Base-by-base conservation (phyloP, 2,888 invertebrate species). In the Thyatira batis region DNA sequence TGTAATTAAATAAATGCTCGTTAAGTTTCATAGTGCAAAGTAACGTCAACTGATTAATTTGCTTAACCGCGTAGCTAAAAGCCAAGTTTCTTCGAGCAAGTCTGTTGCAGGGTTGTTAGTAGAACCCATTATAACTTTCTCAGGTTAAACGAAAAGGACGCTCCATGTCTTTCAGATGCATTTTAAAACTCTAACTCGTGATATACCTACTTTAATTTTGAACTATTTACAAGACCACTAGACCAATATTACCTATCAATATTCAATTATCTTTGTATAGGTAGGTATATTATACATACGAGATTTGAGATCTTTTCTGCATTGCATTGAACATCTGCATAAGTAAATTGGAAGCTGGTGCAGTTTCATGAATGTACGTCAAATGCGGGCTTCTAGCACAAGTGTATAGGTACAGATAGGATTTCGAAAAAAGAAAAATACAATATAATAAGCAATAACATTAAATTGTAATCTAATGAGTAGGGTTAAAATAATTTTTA, bases 21-120 rank as follows among this genome's bases (percentile, higher is more conserved):
- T 17, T 17, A 39, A 17, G 17, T 39, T 39, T 39, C 33, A 1
- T 39, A 39, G 39, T 39, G 17, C 39, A 17, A 17, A 8, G n/a
- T 8, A 17, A 8, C 17, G 39, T 17, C 39, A 39, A 39, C 17
- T 39, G 17, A 25, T 23, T 46, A 25, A 46, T 46, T 46, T 25
- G 6, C 25, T 21, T 25, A 46, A 13, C 25, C 9, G 23, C 3
- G 25, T 46, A 23, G 23, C 23, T 23, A 46, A 46, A 23, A 25
- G 45, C 25, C 23, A 46, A 25, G 45, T 46, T 46, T 46, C 13
- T 46, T 21, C n/a, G 45, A 46, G 17, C 45, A 46, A 46, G 25
- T 23, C n/a, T 11, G 45, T 45, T 45, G 45, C 23, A n/a, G 21
- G 13, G 21, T 46, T 25, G 45, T 46, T 46, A 45, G 45, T 17